phyloP scores from a whole-genome alignment of 2,888 invertebrate genomes.

The Blastobasis lacticolella region DNA sequence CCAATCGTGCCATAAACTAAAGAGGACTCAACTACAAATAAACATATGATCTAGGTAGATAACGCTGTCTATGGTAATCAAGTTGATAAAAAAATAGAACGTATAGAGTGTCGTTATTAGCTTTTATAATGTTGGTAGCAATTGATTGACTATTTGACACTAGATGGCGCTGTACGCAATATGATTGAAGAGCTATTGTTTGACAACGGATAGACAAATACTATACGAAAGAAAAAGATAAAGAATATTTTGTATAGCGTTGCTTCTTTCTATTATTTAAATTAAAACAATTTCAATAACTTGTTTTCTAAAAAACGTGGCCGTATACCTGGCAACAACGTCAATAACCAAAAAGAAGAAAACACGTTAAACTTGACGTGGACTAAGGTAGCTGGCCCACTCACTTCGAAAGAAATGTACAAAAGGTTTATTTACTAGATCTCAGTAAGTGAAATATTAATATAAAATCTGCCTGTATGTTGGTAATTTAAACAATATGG shows the following conservation, averaged over 20 bases:
- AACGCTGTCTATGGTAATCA: conserved; percentile 24
- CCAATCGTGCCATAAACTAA: conserved; percentile 64
- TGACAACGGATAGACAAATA: too few relatives aligned
- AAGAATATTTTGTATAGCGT: too few relatives aligned
- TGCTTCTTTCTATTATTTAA: too few relatives aligned
- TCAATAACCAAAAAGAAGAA: conserved; percentile 64
- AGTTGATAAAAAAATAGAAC: not conserved
- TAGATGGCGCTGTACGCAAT: not conserved
- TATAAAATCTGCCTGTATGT: conserved; percentile 39
- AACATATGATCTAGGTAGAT: conserved; percentile 56
- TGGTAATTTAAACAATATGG: conserved; percentile 43
- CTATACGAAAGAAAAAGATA: too few relatives aligned
- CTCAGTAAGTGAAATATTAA: conserved; percentile 30
- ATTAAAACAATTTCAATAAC: too few relatives aligned
- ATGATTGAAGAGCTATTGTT: not conserved
- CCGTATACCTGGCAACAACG: conserved; percentile 37
- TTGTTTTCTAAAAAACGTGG: too few relatives aligned
- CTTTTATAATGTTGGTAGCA: not conserved
- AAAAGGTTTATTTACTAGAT: conserved; percentile 32
- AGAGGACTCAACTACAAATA: conserved; percentile 61
- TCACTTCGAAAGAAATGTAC: conserved; percentile 44
- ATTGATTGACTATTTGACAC: not conserved
- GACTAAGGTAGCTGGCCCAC: conserved; percentile 64
- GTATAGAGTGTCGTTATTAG: not conserved
- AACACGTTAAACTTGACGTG: conserved; percentile 75